Evolutionary conservation across 2,888 invertebrate species (phyloP).

Genomic region (Oxystoma pomonae): DNA sequence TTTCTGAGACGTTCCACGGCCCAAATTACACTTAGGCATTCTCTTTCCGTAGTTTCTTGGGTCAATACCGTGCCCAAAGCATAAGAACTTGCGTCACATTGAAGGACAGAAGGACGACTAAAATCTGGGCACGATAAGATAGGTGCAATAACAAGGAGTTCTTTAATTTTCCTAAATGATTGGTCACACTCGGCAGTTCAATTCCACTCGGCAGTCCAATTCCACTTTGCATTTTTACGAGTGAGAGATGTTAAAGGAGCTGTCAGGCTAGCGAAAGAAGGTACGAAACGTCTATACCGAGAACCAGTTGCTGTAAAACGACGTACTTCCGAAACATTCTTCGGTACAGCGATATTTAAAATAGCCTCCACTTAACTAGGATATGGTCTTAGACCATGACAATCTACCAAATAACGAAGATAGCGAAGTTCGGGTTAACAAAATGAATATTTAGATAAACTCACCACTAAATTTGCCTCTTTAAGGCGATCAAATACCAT

Average conservation of each 20-base stretch:
- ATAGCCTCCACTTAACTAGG: conserved; percentile 19
- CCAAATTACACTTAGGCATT: conserved; percentile 24
- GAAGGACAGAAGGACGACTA: conserved; percentile 15
- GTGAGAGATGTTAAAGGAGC: conserved; percentile 13
- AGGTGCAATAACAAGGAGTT: conserved; percentile 22
- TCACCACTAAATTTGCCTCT: not conserved
- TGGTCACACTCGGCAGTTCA: too few species aligned
- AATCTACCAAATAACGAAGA: not conserved
- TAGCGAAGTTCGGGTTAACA: not conserved
- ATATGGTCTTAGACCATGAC: conserved; percentile 10
- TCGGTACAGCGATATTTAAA: conserved; percentile 14
- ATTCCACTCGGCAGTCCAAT: conserved; percentile 21
- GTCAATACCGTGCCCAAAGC: conserved; percentile 22
- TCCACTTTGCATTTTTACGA: conserved; percentile 19
- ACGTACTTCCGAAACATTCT: conserved; percentile 14
- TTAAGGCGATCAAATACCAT: conserved; percentile 10
- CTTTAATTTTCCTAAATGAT: conserved; percentile 19
- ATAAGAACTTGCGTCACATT: conserved; percentile 19
- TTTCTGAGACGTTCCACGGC: conserved; percentile 21
- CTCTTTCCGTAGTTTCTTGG: conserved; percentile 21
- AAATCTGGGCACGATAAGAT: conserved; percentile 27
- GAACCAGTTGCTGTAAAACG: conserved; percentile 15
- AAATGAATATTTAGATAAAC: not conserved
- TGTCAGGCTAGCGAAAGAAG: conserved; percentile 13
- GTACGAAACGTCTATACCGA: conserved; percentile 17